These are phyloP conservation scores for Crypturellus tataupa DNA, from an alignment of 2,797 vertebrate species.

Conservation along the genomic window DNA sequence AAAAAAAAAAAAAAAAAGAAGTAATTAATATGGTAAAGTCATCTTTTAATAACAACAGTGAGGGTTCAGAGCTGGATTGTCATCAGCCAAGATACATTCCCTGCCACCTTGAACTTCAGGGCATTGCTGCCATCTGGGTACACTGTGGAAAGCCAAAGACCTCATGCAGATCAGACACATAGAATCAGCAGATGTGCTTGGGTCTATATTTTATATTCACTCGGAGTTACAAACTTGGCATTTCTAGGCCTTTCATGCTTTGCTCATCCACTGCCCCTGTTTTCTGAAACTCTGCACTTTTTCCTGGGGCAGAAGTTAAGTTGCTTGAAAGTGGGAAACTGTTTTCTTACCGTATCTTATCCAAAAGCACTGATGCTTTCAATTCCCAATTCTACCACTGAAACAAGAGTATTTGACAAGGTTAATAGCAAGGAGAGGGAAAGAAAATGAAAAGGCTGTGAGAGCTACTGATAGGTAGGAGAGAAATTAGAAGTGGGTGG, in stretches of 20 bases:
- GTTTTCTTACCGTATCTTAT: not conserved
- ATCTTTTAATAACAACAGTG: not conserved
- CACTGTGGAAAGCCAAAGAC: not conserved
- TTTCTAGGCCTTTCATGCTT: not conserved
- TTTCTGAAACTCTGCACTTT: not conserved
- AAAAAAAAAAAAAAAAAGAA: not conserved
- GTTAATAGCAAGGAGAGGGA: slow-evolving; percentile 9
- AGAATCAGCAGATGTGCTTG: not conserved
- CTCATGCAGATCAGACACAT: not conserved
- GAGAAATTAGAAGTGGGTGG: slow-evolving; percentile 7
- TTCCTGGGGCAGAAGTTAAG: not conserved
- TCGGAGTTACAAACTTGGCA: not conserved
- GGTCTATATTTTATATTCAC: not conserved
- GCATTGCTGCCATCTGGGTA: not conserved
- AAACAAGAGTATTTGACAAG: not conserved
- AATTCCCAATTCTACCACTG: slow-evolving; percentile 7
- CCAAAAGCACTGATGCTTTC: not conserved
- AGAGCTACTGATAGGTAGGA: slow-evolving; percentile 2
- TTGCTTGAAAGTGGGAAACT: not conserved
- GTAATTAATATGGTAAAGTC: not conserved
- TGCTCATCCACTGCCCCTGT: not conserved
- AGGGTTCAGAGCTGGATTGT: not conserved
- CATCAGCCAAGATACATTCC: not conserved
- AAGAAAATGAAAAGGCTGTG: slow-evolving; percentile 28
- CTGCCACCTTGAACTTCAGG: accelerated